Base-by-base conservation (phyloP, 2,113 vertebrate species). In the Ranitomeya variabilis region DNA sequence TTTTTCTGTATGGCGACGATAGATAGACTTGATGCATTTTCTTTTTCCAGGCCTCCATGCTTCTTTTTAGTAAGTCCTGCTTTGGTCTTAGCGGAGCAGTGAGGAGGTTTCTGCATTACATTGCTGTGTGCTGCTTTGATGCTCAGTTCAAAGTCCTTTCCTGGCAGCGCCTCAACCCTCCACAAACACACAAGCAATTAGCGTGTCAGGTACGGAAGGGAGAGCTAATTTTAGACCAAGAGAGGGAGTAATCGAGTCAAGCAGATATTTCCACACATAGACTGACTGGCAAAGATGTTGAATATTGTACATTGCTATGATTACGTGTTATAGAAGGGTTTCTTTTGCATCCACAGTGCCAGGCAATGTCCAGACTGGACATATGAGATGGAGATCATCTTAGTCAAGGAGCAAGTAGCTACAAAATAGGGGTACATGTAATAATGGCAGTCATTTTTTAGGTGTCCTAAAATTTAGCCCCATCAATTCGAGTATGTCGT, bases 231-330 rank as follows among this genome's bases (percentile, higher is more conserved):
- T 85, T 71, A 85, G 66, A 73, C 82, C 64, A 69, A 54, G 82
- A 84, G 82, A 84, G 51, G 82, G 82, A 84, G 64, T 84, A 84
- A 69, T 84, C 23, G 83, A 85, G 82, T 55, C 82, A 54, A 69
- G 83, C 64, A 15, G 64, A 73, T 84, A 67, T 69, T 51, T 84
- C 52, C 19, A 83, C 60, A 83, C 31, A 66, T 54, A 71, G 37
- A 52, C 37, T 69, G 82, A 84, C 60, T 73, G 67, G n/a, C 66
- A 54, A 31, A 69, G 23, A 54, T 26, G 31, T 66, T 54, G 51
- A n/a, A 12, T 85, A 23, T 67, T 83, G 45, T 64, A 64, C 14
- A 64, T 9, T 6, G 15, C 78, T 80, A 57, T 80, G 16, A 51
- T 77, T 45, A 5, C 1, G 5, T 3, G 55, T 8, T 59, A 18